Percentiles rank a stretch among this genome's conserved stretches.
Conservation (phyloP, 2,888 invertebrate species). For the Synanthedon formicaeformis region DNA sequence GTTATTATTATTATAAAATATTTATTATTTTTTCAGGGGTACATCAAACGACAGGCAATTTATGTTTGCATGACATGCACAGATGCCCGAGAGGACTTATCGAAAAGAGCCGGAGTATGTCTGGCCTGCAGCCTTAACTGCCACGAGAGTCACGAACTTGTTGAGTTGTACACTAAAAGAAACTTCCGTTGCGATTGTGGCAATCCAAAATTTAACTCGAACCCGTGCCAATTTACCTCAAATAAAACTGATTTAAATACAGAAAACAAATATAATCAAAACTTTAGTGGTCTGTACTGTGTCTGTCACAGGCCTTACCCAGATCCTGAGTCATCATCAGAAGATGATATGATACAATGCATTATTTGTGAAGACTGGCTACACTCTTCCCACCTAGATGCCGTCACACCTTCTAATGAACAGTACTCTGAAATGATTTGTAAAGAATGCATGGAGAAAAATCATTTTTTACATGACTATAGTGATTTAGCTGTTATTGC, state of each 20-base stretch:
- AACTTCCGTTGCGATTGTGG: constrained; percentile 97
- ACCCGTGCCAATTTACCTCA: constrained; percentile 76
- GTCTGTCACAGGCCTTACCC: constrained; percentile 93
- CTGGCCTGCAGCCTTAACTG: constrained; percentile 94
- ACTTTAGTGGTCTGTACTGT: constrained; percentile 94
- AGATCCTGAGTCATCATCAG: constrained; percentile 83
- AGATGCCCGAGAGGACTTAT: constrained; percentile 68
- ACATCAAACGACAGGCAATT: constrained; percentile 91
- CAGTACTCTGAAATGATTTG: constrained; percentile 88
- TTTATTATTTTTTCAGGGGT: constrained; percentile 75
- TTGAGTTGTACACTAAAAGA: constrained; percentile 96
- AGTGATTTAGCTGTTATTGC: constrained; percentile 53
- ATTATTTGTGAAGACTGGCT: constrained; percentile 98
- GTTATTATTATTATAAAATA: background rate
- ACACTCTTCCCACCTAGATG: constrained; percentile 83
- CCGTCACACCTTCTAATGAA: constrained; percentile 66
- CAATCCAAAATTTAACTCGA: constrained; percentile 78
- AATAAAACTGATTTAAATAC: constrained; percentile 75
- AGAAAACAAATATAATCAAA: constrained; percentile 89
- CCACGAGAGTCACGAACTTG: constrained; percentile 94
- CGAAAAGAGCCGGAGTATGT: constrained; percentile 86
- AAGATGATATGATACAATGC: constrained; percentile 97
- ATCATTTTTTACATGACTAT: constrained; percentile 81
- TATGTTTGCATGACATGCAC: constrained; percentile 95
- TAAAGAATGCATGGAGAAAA: constrained; percentile 78